Percentiles rank a stretch among this genome's conserved stretches.
Conservation (phyloP, 2,113 vertebrate species). For the Sinocyclocheilus anophthalmus region DNA sequence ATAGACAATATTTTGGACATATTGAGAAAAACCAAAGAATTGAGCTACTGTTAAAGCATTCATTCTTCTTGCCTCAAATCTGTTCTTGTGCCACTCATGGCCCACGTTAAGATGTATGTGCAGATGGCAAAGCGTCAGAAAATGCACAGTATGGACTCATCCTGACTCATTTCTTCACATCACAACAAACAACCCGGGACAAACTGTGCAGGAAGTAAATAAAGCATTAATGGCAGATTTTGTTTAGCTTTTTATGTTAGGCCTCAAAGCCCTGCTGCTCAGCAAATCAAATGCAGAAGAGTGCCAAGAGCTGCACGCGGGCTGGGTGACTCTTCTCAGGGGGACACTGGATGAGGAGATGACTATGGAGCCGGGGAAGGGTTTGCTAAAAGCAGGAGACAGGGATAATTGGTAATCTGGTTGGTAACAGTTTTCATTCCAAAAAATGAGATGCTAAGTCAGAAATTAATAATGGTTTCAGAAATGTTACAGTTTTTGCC, state of each 20-base stretch:
- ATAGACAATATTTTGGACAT: not conserved
- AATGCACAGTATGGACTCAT: conserved; percentile 45
- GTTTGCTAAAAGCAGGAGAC: conserved; percentile 32
- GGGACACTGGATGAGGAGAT: not conserved
- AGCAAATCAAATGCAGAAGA: conserved; percentile 29
- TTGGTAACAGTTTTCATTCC: conserved; percentile 17
- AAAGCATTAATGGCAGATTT: conserved; percentile 43
- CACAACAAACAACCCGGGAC: conserved; percentile 52
- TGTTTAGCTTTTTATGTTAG: conserved; percentile 46
- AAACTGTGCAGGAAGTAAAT: conserved; percentile 52
- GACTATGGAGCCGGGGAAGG: conserved; percentile 7
- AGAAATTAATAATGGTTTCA: not conserved
- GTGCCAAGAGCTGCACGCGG: conserved; percentile 21
- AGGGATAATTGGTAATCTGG: conserved; percentile 31
- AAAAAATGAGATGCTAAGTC: not conserved
- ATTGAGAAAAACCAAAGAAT: not conserved
- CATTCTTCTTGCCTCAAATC: not conserved
- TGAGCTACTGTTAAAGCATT: not conserved
- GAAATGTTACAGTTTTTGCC: not conserved
- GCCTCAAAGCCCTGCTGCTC: conserved; percentile 45
- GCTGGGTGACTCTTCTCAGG: conserved; percentile 1
- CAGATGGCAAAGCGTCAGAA: conserved; percentile 33
- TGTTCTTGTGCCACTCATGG: conserved; percentile 5
- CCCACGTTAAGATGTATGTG: not conserved
- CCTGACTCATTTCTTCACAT: conserved; percentile 57